Evolutionary conservation across 2,888 invertebrate genomes (phyloP).

Genomic region (Eremobia ochroleuca): DNA sequence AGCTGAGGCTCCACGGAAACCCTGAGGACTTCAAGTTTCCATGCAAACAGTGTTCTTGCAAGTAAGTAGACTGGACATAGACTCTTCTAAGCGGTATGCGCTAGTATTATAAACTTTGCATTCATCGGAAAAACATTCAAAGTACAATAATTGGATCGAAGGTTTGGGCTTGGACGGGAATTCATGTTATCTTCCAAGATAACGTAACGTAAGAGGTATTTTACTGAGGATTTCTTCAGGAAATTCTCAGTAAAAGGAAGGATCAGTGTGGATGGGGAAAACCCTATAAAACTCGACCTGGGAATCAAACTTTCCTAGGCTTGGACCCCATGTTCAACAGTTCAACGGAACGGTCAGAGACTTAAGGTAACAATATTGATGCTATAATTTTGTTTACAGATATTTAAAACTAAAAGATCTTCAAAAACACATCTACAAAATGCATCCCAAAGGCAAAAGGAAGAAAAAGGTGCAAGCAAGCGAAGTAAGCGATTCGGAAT

Average conservation of each 20-base stretch:
- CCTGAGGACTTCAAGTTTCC: conserved; percentile 79
- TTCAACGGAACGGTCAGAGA: not conserved
- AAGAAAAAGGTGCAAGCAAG: conserved; percentile 70
- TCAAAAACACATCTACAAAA: conserved; percentile 82
- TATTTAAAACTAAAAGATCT: conserved; percentile 82
- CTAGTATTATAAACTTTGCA: too few species aligned
- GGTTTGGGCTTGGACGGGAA: too few species aligned
- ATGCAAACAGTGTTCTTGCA: conserved; percentile 79
- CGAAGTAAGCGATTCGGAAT: conserved; percentile 68
- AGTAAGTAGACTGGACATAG: conserved; percentile 62
- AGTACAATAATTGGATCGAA: too few species aligned
- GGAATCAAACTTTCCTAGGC: not conserved
- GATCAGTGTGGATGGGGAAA: not conserved
- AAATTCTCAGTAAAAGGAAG: not conserved
- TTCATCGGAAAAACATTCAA: too few species aligned
- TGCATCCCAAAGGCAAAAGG: conserved; percentile 77
- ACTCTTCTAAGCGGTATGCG: not conserved
- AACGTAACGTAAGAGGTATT: too few species aligned
- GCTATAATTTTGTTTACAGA: conserved; percentile 62
- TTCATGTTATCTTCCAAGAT: too few species aligned
- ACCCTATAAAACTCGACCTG: not conserved
- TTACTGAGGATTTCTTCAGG: not conserved
- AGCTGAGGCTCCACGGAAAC: conserved; percentile 78
- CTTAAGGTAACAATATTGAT: not conserved
- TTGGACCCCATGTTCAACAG: not conserved